Conservation (phyloP, 2,888 invertebrate species). For the Rugalucina vietnamica region DNA sequence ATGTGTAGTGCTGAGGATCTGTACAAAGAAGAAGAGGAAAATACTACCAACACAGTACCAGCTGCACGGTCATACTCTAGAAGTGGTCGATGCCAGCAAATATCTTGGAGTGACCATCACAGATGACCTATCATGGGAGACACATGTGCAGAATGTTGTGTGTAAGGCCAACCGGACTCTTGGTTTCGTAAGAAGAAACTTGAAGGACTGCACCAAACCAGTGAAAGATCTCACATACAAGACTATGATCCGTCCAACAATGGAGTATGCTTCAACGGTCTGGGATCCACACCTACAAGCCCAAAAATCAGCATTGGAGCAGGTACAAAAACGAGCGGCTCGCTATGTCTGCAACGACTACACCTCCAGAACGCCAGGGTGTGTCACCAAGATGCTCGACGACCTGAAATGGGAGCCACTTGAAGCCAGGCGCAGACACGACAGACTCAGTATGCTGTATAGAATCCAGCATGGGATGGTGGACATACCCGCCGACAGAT, state of each 20-base stretch:
- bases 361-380: not conserved
- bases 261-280: slow-evolving; percentile 4
- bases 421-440: not conserved
- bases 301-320: not conserved
- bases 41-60: not conserved
- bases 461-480: not conserved
- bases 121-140: slow-evolving; percentile 7
- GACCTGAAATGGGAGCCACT: not conserved
- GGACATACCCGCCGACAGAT: slow-evolving; percentile 1
- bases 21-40: not conserved
- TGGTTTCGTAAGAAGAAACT: not conserved
- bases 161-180: not conserved
- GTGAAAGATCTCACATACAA: slow-evolving; percentile 11
- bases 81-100: not conserved
- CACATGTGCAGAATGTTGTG: not conserved
- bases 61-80: not conserved
- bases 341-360: not conserved
- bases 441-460: not conserved
- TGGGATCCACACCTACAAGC: not conserved
- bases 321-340: slow-evolving; percentile 4
- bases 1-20: slow-evolving; percentile 1
- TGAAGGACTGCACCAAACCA: slow-evolving; percentile 8
- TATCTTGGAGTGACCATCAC: not conserved
- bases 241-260: not conserved
- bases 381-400: not conserved